Evolutionary conservation across 64 coral and sea anemone genomes (phyloP).

Genomic region (Anthopleura sola): DNA sequence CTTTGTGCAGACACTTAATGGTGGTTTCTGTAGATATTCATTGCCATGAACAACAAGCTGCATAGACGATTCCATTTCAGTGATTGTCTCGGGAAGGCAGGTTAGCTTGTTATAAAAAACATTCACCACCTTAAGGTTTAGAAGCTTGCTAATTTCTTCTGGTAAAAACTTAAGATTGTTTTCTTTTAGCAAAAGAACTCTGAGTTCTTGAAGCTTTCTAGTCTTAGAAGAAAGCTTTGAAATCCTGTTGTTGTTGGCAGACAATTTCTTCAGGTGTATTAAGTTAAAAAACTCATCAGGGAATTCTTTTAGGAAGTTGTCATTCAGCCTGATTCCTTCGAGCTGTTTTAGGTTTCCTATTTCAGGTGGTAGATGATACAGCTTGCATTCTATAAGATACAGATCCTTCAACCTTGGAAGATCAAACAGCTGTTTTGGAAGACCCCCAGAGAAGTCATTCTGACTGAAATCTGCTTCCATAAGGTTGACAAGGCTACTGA

Average conservation of each 20-base stretch:
- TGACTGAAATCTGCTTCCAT: constrained; percentile 66
- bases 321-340: constrained; percentile 54
- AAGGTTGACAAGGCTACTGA: constrained; percentile 48
- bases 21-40: constrained; percentile 67
- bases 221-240: constrained; percentile 53
- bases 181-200: constrained; percentile 58
- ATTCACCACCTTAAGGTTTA: constrained; percentile 52
- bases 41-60: constrained; percentile 61
- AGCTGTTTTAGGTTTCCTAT: constrained; percentile 76
- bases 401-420: constrained; percentile 61
- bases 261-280: constrained; percentile 50
- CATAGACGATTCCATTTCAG: constrained; percentile 36
- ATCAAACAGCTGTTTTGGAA: constrained; percentile 52
- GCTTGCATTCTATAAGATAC: constrained; percentile 68
- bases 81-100: constrained; percentile 64
- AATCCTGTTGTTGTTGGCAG: constrained; percentile 57
- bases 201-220: constrained; percentile 32
- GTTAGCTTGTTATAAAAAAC: constrained; percentile 82
- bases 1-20: constrained; percentile 54
- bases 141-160: constrained; percentile 66
- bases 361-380: constrained; percentile 44
- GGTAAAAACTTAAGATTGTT: constrained; percentile 69
- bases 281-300: constrained; percentile 81
- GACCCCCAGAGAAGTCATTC: constrained; percentile 51
- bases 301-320: constrained; percentile 48